These are phyloP conservation scores for Drosophila parthenogenetica DNA, from an alignment of 2,888 invertebrate genomes.

Conservation along the genomic window DNA sequence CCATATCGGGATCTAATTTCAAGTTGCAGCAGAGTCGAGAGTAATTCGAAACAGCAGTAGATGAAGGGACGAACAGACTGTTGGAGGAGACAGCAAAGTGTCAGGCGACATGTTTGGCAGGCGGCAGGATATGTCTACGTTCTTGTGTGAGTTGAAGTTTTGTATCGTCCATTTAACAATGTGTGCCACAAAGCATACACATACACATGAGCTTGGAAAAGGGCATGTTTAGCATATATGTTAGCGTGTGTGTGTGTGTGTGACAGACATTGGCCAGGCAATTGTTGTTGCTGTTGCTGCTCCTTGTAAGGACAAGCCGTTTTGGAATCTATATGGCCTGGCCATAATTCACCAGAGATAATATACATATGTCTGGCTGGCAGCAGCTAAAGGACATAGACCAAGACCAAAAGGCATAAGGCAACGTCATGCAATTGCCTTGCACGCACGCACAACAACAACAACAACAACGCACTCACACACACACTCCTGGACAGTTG, in stretches of 20 bases:
- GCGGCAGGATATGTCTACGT: conserved; percentile 48
- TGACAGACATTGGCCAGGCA: conserved; percentile 51
- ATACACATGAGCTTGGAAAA: conserved; percentile 19
- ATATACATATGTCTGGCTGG: conserved; percentile 73
- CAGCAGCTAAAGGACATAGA: conserved; percentile 23
- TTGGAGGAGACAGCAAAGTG: conserved; percentile 48
- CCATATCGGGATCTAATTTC: conserved; percentile 60
- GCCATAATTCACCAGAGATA: conserved; percentile 82
- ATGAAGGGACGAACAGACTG: conserved; percentile 20
- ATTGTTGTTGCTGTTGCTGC: conserved; percentile 41
- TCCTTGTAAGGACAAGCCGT: conserved; percentile 72
- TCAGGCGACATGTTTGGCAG: conserved; percentile 62
- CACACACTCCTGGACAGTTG: conserved; percentile 19
- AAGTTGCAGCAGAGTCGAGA: conserved; percentile 48
- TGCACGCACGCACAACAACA: conserved; percentile 44
- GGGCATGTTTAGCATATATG: conserved; percentile 35
- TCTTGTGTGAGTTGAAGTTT: conserved; percentile 62
- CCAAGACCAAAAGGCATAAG: conserved; percentile 12
- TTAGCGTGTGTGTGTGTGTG: conserved; percentile 10
- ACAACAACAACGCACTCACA: conserved; percentile 9
- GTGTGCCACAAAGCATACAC: conserved; percentile 70
- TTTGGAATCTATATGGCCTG: conserved; percentile 75
- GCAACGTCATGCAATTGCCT: conserved; percentile 50
- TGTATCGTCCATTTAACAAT: conserved; percentile 81
- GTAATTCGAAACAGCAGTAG: conserved; percentile 46